These are phyloP conservation scores for Tetragonula clypearis DNA, from an alignment of 1,140 invertebrate species.

Conservation along the genomic window DNA sequence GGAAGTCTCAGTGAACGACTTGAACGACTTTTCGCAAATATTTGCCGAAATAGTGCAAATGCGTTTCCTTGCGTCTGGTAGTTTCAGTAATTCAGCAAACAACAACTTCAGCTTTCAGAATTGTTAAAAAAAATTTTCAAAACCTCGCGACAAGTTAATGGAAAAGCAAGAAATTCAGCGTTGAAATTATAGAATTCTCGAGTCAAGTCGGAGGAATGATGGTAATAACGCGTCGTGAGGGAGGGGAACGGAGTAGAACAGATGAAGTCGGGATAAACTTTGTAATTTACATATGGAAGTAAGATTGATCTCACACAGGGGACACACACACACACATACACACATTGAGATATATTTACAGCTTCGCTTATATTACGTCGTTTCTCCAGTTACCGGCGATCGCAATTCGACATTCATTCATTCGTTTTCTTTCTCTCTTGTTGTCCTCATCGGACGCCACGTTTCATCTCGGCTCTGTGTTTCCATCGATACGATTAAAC, in stretches of 20 bases:
- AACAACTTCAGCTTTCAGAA: too few relatives aligned
- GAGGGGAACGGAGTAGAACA: neutral
- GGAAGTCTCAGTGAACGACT: too few relatives aligned
- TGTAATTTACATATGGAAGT: slow-evolving; percentile 40
- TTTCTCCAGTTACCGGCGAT: neutral
- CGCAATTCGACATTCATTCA: neutral
- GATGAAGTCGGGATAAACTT: slow-evolving; percentile 9
- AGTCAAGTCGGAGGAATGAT: neutral
- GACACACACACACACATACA: neutral
- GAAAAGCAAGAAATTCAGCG: too few relatives aligned
- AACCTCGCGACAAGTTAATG: too few relatives aligned
- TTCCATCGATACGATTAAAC: neutral
- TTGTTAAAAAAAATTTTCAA: too few relatives aligned
- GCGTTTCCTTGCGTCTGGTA: too few relatives aligned
- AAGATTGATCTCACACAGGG: slow-evolving; percentile 25
- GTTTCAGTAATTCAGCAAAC: too few relatives aligned
- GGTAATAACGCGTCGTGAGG: neutral
- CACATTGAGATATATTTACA: slow-evolving; percentile 46
- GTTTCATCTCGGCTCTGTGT: neutral
- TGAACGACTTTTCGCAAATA: too few relatives aligned
- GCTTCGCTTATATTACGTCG: neutral
- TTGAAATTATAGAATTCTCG: too few relatives aligned
- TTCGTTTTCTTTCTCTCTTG: neutral
- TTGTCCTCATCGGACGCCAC: neutral
- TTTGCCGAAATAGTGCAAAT: too few relatives aligned